These are phyloP conservation scores for Napeogenes inachia DNA, from an alignment of 2,888 invertebrate genomes.

Conservation along the genomic window DNA sequence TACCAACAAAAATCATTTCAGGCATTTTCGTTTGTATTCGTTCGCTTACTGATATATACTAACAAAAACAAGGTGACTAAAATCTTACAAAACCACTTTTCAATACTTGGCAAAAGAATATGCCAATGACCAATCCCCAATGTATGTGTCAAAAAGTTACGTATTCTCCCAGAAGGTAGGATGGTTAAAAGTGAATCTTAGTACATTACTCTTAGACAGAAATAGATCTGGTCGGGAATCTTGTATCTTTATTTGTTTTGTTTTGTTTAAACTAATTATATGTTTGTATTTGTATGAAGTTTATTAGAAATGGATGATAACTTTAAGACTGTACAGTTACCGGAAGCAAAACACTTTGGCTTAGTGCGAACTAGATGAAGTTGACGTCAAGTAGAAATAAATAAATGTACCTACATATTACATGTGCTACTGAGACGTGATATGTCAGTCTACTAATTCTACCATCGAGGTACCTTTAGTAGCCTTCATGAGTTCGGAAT, in stretches of 20 bases:
- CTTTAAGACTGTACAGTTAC: slow-evolving; percentile 17
- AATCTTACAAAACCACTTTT: slow-evolving; percentile 45
- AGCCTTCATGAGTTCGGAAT: slow-evolving; percentile 60
- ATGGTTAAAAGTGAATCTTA: slow-evolving; percentile 40
- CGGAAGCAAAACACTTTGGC: slow-evolving; percentile 12
- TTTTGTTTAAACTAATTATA: background rate
- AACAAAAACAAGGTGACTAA: slow-evolving; percentile 45
- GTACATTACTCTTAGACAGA: slow-evolving; percentile 49
- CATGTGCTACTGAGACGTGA: slow-evolving; percentile 14
- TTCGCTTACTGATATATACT: slow-evolving; percentile 35
- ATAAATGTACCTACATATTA: slow-evolving; percentile 13
- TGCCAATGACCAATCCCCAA: slow-evolving; percentile 49
- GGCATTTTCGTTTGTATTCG: slow-evolving; percentile 57
- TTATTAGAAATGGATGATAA: slow-evolving; percentile 15
- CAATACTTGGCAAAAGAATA: slow-evolving; percentile 61
- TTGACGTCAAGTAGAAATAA: slow-evolving; percentile 14
- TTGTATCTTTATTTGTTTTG: background rate
- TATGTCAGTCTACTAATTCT: slow-evolving; percentile 42
- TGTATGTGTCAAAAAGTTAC: slow-evolving; percentile 31
- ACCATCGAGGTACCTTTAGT: slow-evolving; percentile 57
- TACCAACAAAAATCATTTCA: slow-evolving; percentile 64
- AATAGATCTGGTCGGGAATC: slow-evolving; percentile 33
- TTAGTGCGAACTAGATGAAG: slow-evolving; percentile 11
- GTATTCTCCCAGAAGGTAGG: slow-evolving; percentile 32
- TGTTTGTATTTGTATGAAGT: slow-evolving; percentile 6